Evolutionary conservation across 2,888 invertebrate genomes (phyloP).

Genomic region (Yponomeuta sedellus): DNA sequence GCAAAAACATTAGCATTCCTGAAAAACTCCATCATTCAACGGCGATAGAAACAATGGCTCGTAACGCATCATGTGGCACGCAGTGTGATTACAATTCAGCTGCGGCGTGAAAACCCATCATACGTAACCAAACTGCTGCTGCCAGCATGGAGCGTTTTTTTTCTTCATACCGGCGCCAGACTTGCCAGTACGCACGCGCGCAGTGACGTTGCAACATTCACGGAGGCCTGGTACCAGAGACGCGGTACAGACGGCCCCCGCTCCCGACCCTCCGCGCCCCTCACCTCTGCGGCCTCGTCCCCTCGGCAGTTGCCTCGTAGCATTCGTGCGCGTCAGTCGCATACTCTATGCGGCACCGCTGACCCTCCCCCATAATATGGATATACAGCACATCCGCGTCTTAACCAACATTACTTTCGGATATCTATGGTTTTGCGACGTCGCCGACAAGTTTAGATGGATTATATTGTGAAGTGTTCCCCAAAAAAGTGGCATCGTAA

Average conservation of each 20-base stretch:
- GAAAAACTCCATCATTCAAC: background rate
- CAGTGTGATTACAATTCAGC: slow-evolving; percentile 19
- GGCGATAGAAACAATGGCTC: slow-evolving; percentile 3
- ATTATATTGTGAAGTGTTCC: slow-evolving; percentile 73
- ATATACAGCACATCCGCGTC: slow-evolving; percentile 70
- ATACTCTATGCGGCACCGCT: slow-evolving; percentile 65
- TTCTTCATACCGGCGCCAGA: slow-evolving; percentile 39
- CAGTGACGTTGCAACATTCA: slow-evolving; percentile 68
- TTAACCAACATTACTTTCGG: slow-evolving; percentile 68
- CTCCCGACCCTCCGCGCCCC: slow-evolving; percentile 27
- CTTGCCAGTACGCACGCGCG: slow-evolving; percentile 54
- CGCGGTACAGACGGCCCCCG: slow-evolving; percentile 54
- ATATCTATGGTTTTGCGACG: slow-evolving; percentile 72
- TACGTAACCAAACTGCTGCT: slow-evolving; percentile 32
- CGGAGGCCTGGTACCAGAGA: slow-evolving; percentile 47
- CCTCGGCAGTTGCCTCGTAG: slow-evolving; percentile 67
- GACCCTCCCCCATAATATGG: slow-evolving; percentile 65
- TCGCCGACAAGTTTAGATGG: slow-evolving; percentile 72
- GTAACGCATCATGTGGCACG: slow-evolving; percentile 6
- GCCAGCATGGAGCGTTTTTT: slow-evolving; percentile 30
- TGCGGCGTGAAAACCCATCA: slow-evolving; percentile 32
- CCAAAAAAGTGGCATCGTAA: slow-evolving; percentile 42
- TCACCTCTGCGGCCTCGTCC: slow-evolving; percentile 30
- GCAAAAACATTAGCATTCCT: background rate
- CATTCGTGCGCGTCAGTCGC: slow-evolving; percentile 71